phyloP scores from a whole-genome alignment of 2,797 vertebrate species.

The Ptychadena robeensis region DNA sequence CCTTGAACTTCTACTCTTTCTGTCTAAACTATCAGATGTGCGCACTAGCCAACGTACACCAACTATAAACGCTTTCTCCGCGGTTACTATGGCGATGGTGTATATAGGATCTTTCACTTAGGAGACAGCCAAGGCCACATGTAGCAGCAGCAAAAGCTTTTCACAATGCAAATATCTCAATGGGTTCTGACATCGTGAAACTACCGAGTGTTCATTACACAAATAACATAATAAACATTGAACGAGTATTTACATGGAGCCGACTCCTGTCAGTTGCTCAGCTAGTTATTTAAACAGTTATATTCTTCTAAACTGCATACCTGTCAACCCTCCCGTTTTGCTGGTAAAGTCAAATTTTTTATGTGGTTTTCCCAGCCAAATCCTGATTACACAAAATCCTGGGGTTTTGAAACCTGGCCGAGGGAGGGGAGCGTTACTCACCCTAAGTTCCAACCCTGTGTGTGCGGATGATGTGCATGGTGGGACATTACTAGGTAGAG shows the following conservation, averaged over 20 bases:
- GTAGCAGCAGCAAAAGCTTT: not conserved
- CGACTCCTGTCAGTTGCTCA: not conserved
- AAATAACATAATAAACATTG: not conserved
- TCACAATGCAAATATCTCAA: not conserved
- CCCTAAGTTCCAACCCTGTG: too few relatives aligned
- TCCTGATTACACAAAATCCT: too few relatives aligned
- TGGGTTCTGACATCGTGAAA: not conserved
- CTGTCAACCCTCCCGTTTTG: too few relatives aligned
- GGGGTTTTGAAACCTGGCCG: too few relatives aligned
- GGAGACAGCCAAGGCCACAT: constrained; percentile 6
- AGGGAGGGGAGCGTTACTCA: too few relatives aligned
- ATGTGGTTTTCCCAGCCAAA: too few relatives aligned
- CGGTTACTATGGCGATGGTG: constrained; percentile 21
- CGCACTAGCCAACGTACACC: not conserved
- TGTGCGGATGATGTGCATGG: too few relatives aligned
- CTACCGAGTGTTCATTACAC: not conserved
- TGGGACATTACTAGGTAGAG: too few relatives aligned
- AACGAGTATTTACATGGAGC: not conserved
- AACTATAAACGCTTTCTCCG: not conserved
- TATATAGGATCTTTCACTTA: not conserved
- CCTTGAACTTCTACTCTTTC: constrained; percentile 8
- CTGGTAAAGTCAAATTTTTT: too few relatives aligned
- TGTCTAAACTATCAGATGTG: not conserved
- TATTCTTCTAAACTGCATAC: not conserved
- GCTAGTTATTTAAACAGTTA: not conserved